Base-by-base conservation (phyloP, 2,888 invertebrate genomes). In the Himalopsyche anomala region DNA sequence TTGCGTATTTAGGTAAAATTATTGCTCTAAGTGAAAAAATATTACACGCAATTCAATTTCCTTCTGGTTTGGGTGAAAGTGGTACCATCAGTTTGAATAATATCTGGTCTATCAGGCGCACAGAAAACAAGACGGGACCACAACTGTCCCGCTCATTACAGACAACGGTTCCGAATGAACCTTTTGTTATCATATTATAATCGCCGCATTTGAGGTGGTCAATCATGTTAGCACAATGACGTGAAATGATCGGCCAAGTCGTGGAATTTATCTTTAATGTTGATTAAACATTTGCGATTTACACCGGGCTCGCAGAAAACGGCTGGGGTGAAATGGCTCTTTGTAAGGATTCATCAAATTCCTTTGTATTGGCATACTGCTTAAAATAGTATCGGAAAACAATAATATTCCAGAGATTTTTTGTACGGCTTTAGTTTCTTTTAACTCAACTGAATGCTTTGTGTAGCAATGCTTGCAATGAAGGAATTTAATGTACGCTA, bases 151-250 rank as follows among this genome's bases (percentile, higher is more conserved):
- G 38, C 15, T 36, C 38, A 74, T 74, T 38, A 38, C 36, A 36
- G 28, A 74, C 74, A 74, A 4, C 28, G 74, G 38, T 36, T 74
- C 36, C 5, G 38, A 38, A 74, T 38, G 36, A 74, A 19, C 36
- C 74, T 36, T 74, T 74, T 74, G 74, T 74, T 74, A 74, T 74
- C 74, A 74, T 12, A 74, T 74, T 74, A 74, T 74, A 74, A 74
- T 15, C 74, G 38, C 38, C 38, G 15, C 74, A 74, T 38, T 74
- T 11, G 36, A 74, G 74, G 74, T 74, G 74, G 74, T 74, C 74
- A 74, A 74, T 74, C 74, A 74, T 36, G 15, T 15, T 28, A 36
- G 74, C 74, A 74, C 74, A 74, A 36, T 74, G 74, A 36, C 74
- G 38, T 36, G 28, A 74, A 74, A 74, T 36, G 74, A 36, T 1